Evolutionary conservation across 35 echinoderm and acorn worm species (phyloP), one percentile per base, ranked within the genome.

Genomic region (Apostichopus parvimensis): DNA sequence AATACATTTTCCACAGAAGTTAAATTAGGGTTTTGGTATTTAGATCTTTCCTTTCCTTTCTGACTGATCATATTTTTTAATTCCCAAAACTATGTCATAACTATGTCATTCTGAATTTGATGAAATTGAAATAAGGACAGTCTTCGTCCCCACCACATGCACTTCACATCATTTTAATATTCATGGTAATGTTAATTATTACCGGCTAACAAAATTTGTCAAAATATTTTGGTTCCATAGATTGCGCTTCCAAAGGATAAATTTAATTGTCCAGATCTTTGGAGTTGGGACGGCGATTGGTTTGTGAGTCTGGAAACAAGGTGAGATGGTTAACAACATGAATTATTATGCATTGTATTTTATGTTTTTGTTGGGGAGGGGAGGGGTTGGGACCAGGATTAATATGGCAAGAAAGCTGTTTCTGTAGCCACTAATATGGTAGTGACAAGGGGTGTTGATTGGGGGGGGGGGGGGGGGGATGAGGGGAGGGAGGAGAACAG

Each of bases 281-380:
- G 95, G 95, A 76, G 90, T 24, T 96, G 95, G 95, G 95, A 87
- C 55, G 92, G 95, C 9, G 88, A 93, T 20, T 96, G 95, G 95
- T 91, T 91, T 88, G 89, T 96, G 5, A 96, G 90, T 77, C 80
- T 93, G 4, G 95, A 96, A 71, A 61, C 80, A 10, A 96, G 95
- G 95, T 96, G 34, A 88, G 72, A 84, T 68, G 10, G 64, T 68
- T 18, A 14, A 17, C 11, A 68, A 68, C 18, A 18, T 68, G 7
- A 14, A 68, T 68, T 18, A 68, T 68, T 18, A 45, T 4, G 34
- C 34, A 45, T 45, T 45, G 7, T 68, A 18, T 68, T 68, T 68
- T 5, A 11, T 14, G 4, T 18, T 14, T 68, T 68, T 0, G 5
- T 11, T 68, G 64, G 64, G 64, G 10, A 13, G 34, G 34, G 34